Evolutionary conservation across 2,113 vertebrate genomes (phyloP).

Genomic region (Lasiurus cinereus): DNA sequence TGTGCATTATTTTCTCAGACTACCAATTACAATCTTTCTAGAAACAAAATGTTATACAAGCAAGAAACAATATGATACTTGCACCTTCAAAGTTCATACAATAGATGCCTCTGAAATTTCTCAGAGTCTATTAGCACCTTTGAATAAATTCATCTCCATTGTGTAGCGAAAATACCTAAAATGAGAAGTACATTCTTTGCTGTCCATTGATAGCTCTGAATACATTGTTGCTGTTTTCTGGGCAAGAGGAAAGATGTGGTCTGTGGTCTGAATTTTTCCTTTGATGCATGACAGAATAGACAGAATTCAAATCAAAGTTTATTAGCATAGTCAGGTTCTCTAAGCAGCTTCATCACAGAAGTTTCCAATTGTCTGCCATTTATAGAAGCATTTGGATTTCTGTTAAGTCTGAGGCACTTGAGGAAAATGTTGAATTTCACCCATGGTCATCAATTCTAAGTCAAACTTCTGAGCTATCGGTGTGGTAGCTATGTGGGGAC

Average conservation of each 20-base stretch:
- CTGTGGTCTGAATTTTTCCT: constrained; percentile 21
- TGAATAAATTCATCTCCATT: constrained; percentile 63
- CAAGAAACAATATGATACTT: constrained; percentile 72
- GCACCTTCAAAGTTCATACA: constrained; percentile 78
- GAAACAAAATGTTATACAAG: constrained; percentile 68
- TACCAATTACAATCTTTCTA: constrained; percentile 45
- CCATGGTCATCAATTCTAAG: constrained; percentile 69
- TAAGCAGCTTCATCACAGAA: constrained; percentile 38
- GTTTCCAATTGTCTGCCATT: neutral
- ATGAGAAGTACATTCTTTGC: constrained; percentile 45
- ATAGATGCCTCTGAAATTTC: constrained; percentile 47
- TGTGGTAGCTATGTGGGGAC: constrained; percentile 78
- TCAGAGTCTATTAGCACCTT: constrained; percentile 84
- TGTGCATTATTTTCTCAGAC: constrained; percentile 61
- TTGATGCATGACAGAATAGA: neutral
- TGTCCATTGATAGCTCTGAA: constrained; percentile 57
- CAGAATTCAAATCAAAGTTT: constrained; percentile 66
- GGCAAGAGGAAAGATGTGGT: constrained; percentile 55
- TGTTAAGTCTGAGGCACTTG: constrained; percentile 87
- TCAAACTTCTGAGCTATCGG: constrained; percentile 95
- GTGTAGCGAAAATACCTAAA: constrained; percentile 66
- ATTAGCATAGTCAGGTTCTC: constrained; percentile 84
- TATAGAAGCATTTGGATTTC: constrained; percentile 65
- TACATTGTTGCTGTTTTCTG: neutral
- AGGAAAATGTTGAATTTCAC: constrained; percentile 63